phyloP scores from a whole-genome alignment of 2,888 invertebrate genomes.

The Desoria tigrina region DNA sequence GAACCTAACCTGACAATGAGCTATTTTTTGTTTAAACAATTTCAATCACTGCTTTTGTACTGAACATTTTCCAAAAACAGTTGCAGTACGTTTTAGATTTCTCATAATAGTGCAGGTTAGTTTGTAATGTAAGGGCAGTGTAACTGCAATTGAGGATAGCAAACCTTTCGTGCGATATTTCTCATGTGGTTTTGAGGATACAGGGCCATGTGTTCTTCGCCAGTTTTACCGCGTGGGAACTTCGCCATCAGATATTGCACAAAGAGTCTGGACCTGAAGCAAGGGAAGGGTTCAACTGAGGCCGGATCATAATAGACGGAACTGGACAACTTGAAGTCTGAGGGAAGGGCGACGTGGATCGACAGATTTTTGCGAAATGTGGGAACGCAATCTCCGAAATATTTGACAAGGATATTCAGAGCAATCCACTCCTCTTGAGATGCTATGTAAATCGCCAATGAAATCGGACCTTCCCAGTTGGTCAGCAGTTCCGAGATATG shows the following conservation, averaged over 20 bases:
- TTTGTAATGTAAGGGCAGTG: no score
- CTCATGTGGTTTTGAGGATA: slow-evolving; percentile 88
- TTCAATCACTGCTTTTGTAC: no score
- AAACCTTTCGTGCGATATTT: slow-evolving; percentile 80
- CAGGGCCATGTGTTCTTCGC: slow-evolving; percentile 54
- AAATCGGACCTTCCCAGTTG: slow-evolving; percentile 83
- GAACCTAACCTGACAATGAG: no score
- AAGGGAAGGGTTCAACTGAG: no score
- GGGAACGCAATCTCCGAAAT: slow-evolving; percentile 30
- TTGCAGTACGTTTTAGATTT: no score
- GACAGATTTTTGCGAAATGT: slow-evolving; percentile 61
- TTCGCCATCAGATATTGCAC: not conserved
- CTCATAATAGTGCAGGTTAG: no score
- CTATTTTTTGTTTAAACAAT: no score
- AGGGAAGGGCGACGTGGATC: slow-evolving; percentile 75
- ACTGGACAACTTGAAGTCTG: slow-evolving; percentile 38
- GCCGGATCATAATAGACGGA: not conserved
- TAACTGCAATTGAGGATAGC: no score
- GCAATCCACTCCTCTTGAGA: slow-evolving; percentile 55
- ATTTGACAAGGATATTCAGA: slow-evolving; percentile 28
- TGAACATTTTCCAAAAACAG: no score
- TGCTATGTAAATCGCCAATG: slow-evolving; percentile 72
- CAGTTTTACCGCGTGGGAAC: no score
- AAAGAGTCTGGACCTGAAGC: not conserved
- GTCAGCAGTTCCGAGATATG: slow-evolving; percentile 74